These are phyloP conservation scores for Onychostruthus taczanowskii DNA, from an alignment of 2,113 vertebrate species.

Conservation along the genomic window DNA sequence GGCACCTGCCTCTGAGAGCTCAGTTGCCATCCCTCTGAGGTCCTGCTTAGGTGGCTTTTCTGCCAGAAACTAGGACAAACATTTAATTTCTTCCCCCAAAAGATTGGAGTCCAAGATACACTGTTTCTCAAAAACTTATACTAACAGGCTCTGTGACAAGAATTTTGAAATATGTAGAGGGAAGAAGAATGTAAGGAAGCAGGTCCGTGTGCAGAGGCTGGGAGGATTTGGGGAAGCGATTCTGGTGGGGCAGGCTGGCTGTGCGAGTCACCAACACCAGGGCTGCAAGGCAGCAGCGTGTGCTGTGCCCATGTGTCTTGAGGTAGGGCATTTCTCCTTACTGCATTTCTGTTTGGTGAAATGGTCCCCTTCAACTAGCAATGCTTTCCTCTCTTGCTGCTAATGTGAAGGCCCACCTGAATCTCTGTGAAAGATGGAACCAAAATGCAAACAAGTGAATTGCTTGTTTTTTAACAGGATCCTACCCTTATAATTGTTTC, in stretches of 20 bases:
- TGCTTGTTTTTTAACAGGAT: background rate
- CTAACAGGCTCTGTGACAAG: background rate
- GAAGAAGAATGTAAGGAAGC: background rate
- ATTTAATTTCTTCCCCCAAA: background rate
- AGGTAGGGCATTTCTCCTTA: background rate
- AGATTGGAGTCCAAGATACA: fast-evolving
- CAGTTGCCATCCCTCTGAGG: background rate
- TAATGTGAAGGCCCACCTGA: background rate
- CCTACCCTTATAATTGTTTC: background rate
- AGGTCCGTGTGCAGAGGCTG: fast-evolving
- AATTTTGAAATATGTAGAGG: background rate
- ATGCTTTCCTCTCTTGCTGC: fast-evolving
- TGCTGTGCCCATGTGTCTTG: fast-evolving
- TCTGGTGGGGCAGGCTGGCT: background rate
- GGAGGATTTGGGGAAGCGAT: background rate
- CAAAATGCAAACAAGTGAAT: background rate
- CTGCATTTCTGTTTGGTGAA: background rate
- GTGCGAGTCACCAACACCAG: fast-evolving
- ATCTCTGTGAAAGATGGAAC: background rate
- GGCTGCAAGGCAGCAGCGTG: background rate
- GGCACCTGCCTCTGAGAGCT: background rate
- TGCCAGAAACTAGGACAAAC: background rate
- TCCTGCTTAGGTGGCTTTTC: background rate
- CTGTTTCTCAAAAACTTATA: background rate
- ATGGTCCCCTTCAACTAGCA: fast-evolving